Conservation (phyloP, 2,113 vertebrate species). For the Elaphurus davidianus region DNA sequence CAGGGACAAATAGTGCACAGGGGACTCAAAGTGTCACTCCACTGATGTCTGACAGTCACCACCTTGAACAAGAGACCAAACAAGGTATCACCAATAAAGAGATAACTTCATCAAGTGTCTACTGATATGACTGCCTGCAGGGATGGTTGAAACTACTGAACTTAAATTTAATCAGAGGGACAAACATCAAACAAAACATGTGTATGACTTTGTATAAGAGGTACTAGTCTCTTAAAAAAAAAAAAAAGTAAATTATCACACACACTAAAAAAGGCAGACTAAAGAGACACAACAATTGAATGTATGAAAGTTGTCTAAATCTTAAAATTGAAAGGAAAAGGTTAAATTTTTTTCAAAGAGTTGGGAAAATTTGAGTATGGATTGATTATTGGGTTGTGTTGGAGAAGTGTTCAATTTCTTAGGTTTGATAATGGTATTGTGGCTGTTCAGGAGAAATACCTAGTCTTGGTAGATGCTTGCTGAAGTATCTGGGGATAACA, state of each 20-base stretch:
- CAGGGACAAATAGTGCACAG: not conserved
- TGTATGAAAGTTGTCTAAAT: not conserved
- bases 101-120: not conserved
- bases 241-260: not conserved
- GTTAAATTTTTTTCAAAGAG: not conserved
- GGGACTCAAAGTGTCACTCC: not conserved
- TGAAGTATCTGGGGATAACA: not conserved
- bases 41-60: not conserved
- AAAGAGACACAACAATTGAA: not conserved
- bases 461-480: not conserved
- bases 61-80: not conserved
- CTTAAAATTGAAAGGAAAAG: not conserved
- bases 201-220: not conserved
- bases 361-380: not conserved
- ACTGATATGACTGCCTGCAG: not conserved
- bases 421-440: not conserved
- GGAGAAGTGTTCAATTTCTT: not conserved
- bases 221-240: not conserved
- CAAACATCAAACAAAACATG: not conserved
- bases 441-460: not conserved
- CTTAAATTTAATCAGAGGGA: not conserved
- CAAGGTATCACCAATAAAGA: not conserved
- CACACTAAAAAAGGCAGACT: not conserved
- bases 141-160: not conserved
- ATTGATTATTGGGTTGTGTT: not conserved